A percentile compares a stretch with the other conserved stretches of the same genome.
Conservation (phyloP, 2,113 vertebrate species). For the Phainopepla nitens region DNA sequence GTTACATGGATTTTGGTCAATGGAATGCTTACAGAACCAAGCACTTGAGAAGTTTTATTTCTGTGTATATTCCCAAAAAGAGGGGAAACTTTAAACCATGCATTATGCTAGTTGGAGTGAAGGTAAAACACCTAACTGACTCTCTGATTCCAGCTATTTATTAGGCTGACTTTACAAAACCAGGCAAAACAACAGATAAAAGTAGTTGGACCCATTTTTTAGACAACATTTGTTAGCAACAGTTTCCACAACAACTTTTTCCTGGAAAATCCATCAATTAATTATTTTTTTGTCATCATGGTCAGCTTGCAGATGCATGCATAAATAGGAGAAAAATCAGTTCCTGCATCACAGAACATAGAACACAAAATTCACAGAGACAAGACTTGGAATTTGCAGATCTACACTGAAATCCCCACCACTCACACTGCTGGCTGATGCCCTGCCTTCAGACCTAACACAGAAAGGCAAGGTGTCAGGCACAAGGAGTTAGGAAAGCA, state of each 20-base stretch:
- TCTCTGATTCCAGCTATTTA: neutral
- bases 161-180: neutral
- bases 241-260: neutral
- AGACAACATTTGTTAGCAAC: neutral
- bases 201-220: neutral
- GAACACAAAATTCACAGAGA: neutral
- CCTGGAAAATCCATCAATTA: neutral
- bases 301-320: neutral
- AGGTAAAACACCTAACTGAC: neutral
- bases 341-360: neutral
- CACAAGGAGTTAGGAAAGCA: neutral
- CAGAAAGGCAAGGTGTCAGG: neutral
- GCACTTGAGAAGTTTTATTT: neutral
- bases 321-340: neutral
- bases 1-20: neutral
- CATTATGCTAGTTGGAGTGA: neutral
- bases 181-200: neutral
- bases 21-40: neutral
- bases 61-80: neutral
- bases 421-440: neutral
- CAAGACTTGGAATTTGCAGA: neutral
- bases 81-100: neutral
- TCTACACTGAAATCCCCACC: neutral
- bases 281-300: neutral
- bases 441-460: neutral